Conservation (phyloP, 2,888 invertebrate genomes). For the Tubiluchus corallicola region DNA sequence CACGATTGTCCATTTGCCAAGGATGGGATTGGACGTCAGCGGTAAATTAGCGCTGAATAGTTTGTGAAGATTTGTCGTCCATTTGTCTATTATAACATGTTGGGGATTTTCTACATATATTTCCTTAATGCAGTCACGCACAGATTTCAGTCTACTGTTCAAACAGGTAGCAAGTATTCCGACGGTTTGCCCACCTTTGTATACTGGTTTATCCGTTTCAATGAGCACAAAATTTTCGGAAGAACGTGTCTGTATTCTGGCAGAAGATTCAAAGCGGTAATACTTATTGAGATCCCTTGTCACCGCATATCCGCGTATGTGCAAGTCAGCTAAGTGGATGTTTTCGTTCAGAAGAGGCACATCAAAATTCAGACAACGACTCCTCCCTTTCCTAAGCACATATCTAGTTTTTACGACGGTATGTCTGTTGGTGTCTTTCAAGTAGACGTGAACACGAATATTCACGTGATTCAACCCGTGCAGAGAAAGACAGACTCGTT, state of each 20-base stretch:
- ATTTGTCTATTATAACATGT: neutral
- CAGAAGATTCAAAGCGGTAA: neutral
- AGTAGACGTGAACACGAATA: neutral
- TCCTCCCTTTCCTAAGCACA: neutral
- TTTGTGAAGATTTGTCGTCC: too few species aligned
- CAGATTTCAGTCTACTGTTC: neutral
- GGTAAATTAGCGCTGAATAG: conserved; percentile 1
- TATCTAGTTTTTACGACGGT: neutral
- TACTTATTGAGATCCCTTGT: neutral
- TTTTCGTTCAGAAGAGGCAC: too few species aligned
- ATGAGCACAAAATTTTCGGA: neutral
- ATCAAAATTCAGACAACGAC: neutral
- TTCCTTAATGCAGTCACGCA: neutral
- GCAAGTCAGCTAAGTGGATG: neutral
- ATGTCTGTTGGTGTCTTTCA: neutral
- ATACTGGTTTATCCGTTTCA: neutral
- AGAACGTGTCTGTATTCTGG: neutral
- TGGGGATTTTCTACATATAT: neutral
- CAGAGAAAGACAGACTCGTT: neutral
- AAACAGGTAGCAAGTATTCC: neutral
- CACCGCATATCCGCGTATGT: neutral
- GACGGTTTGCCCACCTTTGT: neutral
- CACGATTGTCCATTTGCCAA: neutral
- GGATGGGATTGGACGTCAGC: neutral
- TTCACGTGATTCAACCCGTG: neutral